phyloP scores from a whole-genome alignment of 2,888 invertebrate genomes.

The Pyrrhopygopsis socrates region DNA sequence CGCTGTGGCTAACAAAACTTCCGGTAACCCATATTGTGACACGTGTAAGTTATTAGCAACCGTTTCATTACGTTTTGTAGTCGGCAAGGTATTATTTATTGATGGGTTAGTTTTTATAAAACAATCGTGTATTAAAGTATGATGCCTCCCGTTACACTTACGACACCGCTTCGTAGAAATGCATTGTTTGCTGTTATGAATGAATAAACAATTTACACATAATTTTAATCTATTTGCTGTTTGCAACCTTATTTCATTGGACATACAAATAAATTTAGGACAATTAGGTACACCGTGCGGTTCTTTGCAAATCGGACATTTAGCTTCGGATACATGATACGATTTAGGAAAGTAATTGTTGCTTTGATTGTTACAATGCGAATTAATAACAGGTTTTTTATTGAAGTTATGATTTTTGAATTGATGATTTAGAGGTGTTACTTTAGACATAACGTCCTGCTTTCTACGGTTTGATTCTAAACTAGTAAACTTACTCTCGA shows the following conservation, averaged over 20 bases:
- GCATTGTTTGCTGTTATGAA: neutral
- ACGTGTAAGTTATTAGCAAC: neutral
- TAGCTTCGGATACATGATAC: neutral
- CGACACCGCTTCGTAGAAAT: neutral
- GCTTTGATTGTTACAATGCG: too few species aligned
- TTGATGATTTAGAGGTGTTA: neutral
- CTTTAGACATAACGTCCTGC: neutral
- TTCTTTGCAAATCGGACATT: neutral
- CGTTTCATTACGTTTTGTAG: neutral
- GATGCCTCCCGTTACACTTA: neutral
- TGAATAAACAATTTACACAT: neutral
- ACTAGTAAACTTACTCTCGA: slow-evolving; percentile 42
- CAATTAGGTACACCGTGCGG: neutral
- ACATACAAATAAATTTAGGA: neutral
- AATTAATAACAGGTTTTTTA: neutral
- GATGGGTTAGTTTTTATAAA: neutral
- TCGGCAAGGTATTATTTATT: neutral
- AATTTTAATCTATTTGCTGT: neutral
- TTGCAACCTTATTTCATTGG: neutral
- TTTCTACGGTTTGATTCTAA: slow-evolving; percentile 9
- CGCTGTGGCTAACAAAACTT: neutral
- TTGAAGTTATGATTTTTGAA: neutral
- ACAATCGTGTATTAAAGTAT: neutral
- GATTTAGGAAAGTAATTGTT: neutral
- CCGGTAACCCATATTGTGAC: neutral